phyloP scores from a whole-genome alignment of 2,888 invertebrate genomes.

The Pedicia rivosa region DNA sequence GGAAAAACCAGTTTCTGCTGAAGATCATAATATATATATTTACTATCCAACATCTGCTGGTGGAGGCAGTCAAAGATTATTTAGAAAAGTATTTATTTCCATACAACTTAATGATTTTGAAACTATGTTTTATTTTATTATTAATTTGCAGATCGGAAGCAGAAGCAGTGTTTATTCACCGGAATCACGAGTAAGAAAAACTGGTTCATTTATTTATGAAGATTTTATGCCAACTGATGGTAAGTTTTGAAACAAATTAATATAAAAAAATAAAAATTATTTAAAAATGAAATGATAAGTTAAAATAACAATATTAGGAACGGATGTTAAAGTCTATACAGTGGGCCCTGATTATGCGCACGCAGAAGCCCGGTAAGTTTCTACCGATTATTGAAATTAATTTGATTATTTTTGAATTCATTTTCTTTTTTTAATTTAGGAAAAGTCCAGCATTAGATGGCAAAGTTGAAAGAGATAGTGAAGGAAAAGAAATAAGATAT shows the following conservation, averaged over 20 bases:
- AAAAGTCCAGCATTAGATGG: constrained; percentile 98
- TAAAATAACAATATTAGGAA: constrained; percentile 32
- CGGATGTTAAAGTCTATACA: constrained; percentile 79
- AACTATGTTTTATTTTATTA: neutral
- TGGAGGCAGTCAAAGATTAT: constrained; percentile 92
- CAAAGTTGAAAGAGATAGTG: constrained; percentile 94
- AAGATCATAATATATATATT: constrained; percentile 99
- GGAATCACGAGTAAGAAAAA: constrained; percentile 87
- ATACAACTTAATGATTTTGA: neutral
- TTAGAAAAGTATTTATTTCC: constrained; percentile 64
- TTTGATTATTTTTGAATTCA: too few relatives aligned
- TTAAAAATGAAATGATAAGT: neutral
- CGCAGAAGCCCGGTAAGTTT: constrained; percentile 95
- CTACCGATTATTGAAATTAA: too few relatives aligned
- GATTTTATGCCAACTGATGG: constrained; percentile 99
- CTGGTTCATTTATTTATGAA: constrained; percentile 98
- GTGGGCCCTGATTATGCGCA: constrained; percentile 99
- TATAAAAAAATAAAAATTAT: neutral
- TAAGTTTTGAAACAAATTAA: constrained; percentile 23
- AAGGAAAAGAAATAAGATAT: constrained; percentile 96
- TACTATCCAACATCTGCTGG: constrained; percentile 98
- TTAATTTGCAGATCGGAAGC: constrained; percentile 71
- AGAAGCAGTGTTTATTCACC: constrained; percentile 97
- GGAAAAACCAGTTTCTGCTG: constrained; percentile 97
- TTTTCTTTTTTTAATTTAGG: too few relatives aligned